Evolutionary conservation across 2,113 vertebrate genomes (phyloP).

Genomic region (Gyps fulvus): DNA sequence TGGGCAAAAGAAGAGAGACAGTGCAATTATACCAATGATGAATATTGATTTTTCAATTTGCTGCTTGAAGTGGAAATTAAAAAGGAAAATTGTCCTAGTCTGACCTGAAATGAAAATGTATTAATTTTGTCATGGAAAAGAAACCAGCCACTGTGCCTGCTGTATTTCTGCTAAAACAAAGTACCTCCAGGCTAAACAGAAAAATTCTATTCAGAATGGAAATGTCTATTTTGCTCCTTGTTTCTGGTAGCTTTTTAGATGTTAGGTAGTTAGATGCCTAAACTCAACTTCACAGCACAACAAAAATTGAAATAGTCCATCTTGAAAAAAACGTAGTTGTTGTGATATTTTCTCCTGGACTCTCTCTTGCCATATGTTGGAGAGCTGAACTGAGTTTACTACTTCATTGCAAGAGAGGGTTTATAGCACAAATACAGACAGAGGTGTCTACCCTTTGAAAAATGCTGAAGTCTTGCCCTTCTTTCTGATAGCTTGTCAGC

Average conservation of each 20-base stretch:
- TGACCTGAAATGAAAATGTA: not conserved
- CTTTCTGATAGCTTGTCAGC: not conserved
- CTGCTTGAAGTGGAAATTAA: slow-evolving; percentile 17
- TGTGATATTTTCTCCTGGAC: not conserved
- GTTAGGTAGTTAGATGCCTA: not conserved
- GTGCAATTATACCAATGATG: not conserved
- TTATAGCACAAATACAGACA: not conserved
- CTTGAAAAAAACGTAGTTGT: not conserved
- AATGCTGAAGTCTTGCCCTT: not conserved
- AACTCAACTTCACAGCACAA: not conserved
- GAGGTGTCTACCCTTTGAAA: not conserved
- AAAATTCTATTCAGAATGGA: not conserved
- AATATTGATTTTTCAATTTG: slow-evolving; percentile 24
- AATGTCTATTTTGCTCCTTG: not conserved
- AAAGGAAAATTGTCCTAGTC: not conserved
- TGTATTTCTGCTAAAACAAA: not conserved
- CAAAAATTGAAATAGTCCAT: not conserved
- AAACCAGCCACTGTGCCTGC: not conserved
- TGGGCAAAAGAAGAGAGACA: not conserved
- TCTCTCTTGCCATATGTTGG: not conserved
- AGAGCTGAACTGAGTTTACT: not conserved
- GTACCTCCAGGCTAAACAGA: not conserved
- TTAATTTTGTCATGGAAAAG: not conserved
- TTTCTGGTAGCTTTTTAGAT: not conserved
- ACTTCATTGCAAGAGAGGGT: not conserved